Percentiles rank a stretch among this genome's conserved stretches.
phyloP scores from a whole-genome alignment of 2,888 invertebrate species.

The Acanthosepion esculentum region DNA sequence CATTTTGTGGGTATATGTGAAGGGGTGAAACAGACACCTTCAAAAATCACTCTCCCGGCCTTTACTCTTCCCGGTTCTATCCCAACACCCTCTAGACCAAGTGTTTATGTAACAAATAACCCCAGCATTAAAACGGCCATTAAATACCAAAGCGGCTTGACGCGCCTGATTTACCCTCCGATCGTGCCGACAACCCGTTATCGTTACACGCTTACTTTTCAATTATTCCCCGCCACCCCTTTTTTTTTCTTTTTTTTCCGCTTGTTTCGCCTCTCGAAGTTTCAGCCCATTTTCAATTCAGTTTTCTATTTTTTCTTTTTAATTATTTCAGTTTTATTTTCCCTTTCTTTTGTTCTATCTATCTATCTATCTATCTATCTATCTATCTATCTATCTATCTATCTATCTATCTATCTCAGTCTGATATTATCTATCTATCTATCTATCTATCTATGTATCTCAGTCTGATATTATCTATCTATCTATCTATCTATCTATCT shows the following conservation, averaged over 20 bases:
- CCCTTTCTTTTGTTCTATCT: neutral
- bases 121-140: neutral
- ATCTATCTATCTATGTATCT: too few species aligned
- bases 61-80: too few species aligned
- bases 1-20: neutral
- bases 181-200: neutral
- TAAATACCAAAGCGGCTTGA: neutral
- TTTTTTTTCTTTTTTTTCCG: neutral
- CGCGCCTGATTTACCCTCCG: neutral
- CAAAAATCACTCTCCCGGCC: too few species aligned
- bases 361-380: too few species aligned
- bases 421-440: neutral
- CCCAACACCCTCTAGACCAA: neutral
- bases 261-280: neutral
- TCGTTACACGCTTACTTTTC: neutral
- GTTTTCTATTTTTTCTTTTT: neutral
- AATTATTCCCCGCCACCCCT: too few species aligned
- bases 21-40: too few species aligned
- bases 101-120: neutral
- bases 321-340: neutral
- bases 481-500: neutral
- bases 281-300: neutral
- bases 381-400: neutral
- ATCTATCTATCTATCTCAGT: too few species aligned
- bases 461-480: neutral